These are phyloP conservation scores for Achlya flavicornis DNA, from an alignment of 2,888 invertebrate genomes.

Conservation along the genomic window DNA sequence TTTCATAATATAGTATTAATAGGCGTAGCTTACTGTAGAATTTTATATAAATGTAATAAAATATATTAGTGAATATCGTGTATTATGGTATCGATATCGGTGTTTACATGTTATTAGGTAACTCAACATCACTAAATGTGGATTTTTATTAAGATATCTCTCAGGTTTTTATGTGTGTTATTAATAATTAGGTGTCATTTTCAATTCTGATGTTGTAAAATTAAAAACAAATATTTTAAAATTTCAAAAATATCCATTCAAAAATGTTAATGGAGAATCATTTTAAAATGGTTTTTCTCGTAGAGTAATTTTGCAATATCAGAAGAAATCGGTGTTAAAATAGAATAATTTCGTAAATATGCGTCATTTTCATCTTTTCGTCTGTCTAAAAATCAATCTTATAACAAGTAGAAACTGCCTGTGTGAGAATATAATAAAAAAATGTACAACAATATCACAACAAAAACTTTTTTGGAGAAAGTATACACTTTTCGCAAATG, in stretches of 20 bases:
- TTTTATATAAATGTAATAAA: constrained; percentile 21
- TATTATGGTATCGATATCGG: constrained; percentile 12
- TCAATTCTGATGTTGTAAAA: constrained; percentile 21
- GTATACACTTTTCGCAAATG: constrained; percentile 20
- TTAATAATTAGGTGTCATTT: constrained; percentile 25
- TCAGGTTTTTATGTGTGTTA: constrained; percentile 35
- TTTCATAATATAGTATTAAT: constrained; percentile 60
- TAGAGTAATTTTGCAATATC: no score
- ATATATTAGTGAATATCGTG: constrained; percentile 13
- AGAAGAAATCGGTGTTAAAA: no score
- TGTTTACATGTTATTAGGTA: constrained; percentile 15
- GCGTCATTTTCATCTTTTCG: neutral
- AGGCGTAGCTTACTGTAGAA: constrained; percentile 67
- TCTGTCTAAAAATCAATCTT: neutral
- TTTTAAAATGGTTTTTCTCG: no score
- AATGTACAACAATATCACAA: neutral
- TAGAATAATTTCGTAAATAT: neutral
- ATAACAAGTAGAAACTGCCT: neutral
- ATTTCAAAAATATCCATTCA: no score
- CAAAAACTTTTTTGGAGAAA: constrained; percentile 26
- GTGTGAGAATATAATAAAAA: neutral
- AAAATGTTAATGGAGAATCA: no score
- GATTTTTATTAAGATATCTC: constrained; percentile 10
- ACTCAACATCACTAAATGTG: neutral
- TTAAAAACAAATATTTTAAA: constrained; percentile 21